Conservation (phyloP, 2,888 invertebrate species). For the Drosophila testacea region DNA sequence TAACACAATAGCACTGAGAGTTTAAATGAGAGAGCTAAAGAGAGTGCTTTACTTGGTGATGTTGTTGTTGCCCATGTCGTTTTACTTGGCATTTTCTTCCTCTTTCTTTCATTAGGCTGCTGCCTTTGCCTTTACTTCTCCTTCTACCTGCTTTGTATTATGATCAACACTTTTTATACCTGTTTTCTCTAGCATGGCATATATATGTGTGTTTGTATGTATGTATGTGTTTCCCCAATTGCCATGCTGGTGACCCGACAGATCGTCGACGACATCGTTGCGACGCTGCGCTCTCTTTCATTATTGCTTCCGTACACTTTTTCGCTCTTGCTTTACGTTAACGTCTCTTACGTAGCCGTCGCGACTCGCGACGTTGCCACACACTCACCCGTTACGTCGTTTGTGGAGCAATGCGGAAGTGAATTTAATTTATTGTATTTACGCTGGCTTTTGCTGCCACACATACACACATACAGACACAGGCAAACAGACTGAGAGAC, state of each 20-base stretch:
- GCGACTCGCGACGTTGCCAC: constrained; percentile 46
- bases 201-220: constrained; percentile 27
- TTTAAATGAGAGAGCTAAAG: constrained; percentile 25
- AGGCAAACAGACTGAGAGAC: constrained; percentile 25
- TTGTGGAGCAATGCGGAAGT: constrained; percentile 86
- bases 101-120: constrained; percentile 59
- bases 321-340: constrained; percentile 62
- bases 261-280: constrained; percentile 53
- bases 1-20: constrained; percentile 12
- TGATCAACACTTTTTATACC: constrained; percentile 74
- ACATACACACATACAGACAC: constrained; percentile 27
- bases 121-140: constrained; percentile 43
- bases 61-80: constrained; percentile 13
- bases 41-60: constrained; percentile 42
- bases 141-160: constrained; percentile 42
- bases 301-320: constrained; percentile 67
- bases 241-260: constrained; percentile 67
- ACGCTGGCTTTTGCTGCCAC: constrained; percentile 65
- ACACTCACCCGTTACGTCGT: constrained; percentile 71
- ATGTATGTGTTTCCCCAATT: constrained; percentile 50
- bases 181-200: constrained; percentile 58
- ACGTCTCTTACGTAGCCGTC: constrained; percentile 59
- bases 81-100: constrained; percentile 58
- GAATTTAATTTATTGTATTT: constrained; percentile 85
- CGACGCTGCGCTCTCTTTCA: constrained; percentile 51